A percentile compares a stretch with the other conserved stretches of the same genome.
Evolutionary conservation across 2,888 invertebrate genomes (phyloP).

Genomic region (Drosophila emarginata): DNA sequence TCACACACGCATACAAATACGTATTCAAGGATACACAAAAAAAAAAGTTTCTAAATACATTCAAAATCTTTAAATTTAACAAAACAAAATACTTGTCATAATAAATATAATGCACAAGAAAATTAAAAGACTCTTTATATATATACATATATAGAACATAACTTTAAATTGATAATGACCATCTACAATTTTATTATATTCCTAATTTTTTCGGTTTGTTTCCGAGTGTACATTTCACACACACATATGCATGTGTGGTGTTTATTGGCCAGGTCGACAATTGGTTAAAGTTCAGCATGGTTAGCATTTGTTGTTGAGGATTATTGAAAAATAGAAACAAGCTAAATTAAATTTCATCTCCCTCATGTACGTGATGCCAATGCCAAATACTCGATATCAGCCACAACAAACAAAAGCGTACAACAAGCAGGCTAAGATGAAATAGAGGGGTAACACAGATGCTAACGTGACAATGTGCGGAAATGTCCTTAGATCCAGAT

Average conservation of each 20-base stretch:
- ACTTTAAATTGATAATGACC: too few species aligned
- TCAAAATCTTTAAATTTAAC: background rate
- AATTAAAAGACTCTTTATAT: too few species aligned
- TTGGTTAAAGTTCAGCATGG: slow-evolving; percentile 54
- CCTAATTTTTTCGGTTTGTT: background rate
- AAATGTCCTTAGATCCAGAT: slow-evolving; percentile 42
- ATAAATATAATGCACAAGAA: too few species aligned
- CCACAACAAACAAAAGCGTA: slow-evolving; percentile 7
- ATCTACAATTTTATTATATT: too few species aligned
- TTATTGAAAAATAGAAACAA: slow-evolving; percentile 64
- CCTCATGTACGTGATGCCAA: slow-evolving; percentile 50
- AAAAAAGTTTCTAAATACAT: background rate
- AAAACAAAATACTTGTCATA: background rate
- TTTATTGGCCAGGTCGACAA: slow-evolving; percentile 42
- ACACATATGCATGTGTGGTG: background rate
- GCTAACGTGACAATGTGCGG: slow-evolving; percentile 59
- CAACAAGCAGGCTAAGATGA: background rate
- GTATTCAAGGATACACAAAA: background rate
- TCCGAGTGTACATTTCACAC: background rate
- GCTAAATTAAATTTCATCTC: slow-evolving; percentile 67
- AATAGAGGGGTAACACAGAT: background rate
- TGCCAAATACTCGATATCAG: slow-evolving; percentile 27
- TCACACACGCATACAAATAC: background rate
- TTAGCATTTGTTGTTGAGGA: slow-evolving; percentile 51
- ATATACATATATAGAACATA: too few species aligned